Base-by-base conservation (phyloP, 2,113 vertebrate genomes). In the Calonectris borealis region DNA sequence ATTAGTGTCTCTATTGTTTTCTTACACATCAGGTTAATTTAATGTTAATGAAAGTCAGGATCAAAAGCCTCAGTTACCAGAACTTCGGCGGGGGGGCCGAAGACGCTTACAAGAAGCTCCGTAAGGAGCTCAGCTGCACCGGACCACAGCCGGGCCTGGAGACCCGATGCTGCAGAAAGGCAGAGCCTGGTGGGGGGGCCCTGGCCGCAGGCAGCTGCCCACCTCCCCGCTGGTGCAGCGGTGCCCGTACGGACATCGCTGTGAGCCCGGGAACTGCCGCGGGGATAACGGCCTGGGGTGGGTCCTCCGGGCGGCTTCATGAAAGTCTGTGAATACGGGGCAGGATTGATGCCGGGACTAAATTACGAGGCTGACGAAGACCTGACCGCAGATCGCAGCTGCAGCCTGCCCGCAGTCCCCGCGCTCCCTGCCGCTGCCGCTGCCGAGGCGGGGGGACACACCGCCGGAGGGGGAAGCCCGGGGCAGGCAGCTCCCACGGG, bases 261-360 rank as follows among this genome's bases (percentile, higher is more conserved):
- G 16, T 3, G 24, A 16, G 4, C 34, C 22, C 3, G 1, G 40
- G 38, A 20, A 26, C 21, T 2, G 26, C 58, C 10, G 57, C 12
- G 2, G 52, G 64, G 64, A 14, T 17, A 3, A 32, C 4, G 32
- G 3, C 69, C 6, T 5, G 26, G 58, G 29, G 10, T 8, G 7
- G 7, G 6, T 16, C 17, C 21, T 40, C 19, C 52, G 4, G 58
- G 38, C 1, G 20, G 26, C 48, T 64, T 40, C n/a, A 4, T 6
- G 31, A 26, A 51, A 14, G 44, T 7, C 29, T 25, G 52, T 11
- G n/a, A 8, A 17, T 3, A 16, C 0, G 42, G 62, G 26, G 19
- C 38, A 3, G 51, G 7, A 4, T 0, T 1, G 75, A 4, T 2
- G 5, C 69, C 2, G 62, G 52, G 7, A 18, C 26, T 4, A 0